Conservation (phyloP, 1,140 invertebrate genomes). For the Helicoverpa armigera region DNA sequence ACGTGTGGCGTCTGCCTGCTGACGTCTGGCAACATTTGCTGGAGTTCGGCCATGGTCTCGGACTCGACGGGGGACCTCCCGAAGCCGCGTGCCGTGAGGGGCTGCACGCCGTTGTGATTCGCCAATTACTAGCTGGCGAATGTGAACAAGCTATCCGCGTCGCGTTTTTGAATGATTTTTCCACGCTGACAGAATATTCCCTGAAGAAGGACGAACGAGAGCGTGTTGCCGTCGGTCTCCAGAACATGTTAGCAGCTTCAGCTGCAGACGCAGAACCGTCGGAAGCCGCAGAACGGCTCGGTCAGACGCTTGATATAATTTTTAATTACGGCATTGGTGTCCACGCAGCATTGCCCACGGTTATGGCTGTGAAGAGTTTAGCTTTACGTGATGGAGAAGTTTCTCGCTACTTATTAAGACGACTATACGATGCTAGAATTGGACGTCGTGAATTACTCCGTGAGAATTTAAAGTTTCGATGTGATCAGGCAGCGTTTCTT, state of each 20-base stretch:
- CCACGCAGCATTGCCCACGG: background rate
- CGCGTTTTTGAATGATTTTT: conserved; percentile 62
- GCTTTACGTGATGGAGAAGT: conserved; percentile 52
- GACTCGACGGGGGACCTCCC: conserved; percentile 61
- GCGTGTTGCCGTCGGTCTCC: conserved; percentile 42
- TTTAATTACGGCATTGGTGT: conserved; percentile 33
- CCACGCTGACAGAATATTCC: conserved; percentile 66
- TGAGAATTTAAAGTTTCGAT: conserved; percentile 58
- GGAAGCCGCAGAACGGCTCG: conserved; percentile 53
- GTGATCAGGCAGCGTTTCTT: conserved; percentile 62
- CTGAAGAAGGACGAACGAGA: conserved; percentile 59
- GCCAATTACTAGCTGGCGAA: conserved; percentile 56
- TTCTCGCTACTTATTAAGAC: conserved; percentile 49
- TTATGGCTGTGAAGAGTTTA: conserved; percentile 49
- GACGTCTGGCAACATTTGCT: conserved; percentile 65
- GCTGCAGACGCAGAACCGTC: conserved; percentile 12
- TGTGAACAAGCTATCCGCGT: conserved; percentile 47
- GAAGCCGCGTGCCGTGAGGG: conserved; percentile 65
- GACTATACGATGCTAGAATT: conserved; percentile 59
- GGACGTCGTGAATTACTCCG: conserved; percentile 64
- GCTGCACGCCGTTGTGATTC: conserved; percentile 67
- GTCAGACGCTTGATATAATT: conserved; percentile 42
- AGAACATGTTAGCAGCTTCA: conserved; percentile 50
- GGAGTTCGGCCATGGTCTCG: conserved; percentile 63
- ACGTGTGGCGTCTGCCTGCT: conserved; percentile 65